phyloP scores from a whole-genome alignment of 2,888 invertebrate genomes.

The Uropetala carovei region DNA sequence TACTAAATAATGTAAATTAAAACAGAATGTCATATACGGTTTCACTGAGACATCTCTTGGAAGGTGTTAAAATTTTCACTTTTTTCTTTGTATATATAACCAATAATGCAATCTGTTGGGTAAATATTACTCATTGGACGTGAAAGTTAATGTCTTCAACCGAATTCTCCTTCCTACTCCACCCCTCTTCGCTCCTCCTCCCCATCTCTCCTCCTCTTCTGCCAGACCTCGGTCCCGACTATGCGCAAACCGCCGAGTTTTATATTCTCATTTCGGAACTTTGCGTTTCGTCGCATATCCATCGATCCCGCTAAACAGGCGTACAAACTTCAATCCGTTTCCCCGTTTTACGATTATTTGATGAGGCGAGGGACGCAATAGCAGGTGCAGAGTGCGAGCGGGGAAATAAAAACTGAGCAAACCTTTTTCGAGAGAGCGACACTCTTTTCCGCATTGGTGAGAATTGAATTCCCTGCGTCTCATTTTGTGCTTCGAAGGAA shows the following conservation, averaged over 20 bases:
- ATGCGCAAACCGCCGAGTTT: slow-evolving; percentile 39
- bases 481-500: not conserved
- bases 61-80: slow-evolving; percentile 61
- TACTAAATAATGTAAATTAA: slow-evolving; percentile 50
- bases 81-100: slow-evolving; percentile 39
- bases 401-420: slow-evolving; percentile 5
- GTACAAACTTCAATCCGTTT: slow-evolving; percentile 39
- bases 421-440: slow-evolving; percentile 37
- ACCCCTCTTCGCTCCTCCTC: not conserved
- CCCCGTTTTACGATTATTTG: slow-evolving; percentile 58
- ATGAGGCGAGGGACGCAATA: slow-evolving; percentile 52
- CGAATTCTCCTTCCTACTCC: slow-evolving; percentile 37
- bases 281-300: slow-evolving; percentile 57
- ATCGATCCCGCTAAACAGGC: slow-evolving; percentile 55
- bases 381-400: slow-evolving; percentile 29
- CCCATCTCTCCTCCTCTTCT: not conserved
- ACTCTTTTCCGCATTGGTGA: slow-evolving; percentile 34
- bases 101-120: slow-evolving; percentile 53
- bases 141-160: slow-evolving; percentile 49
- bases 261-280: slow-evolving; percentile 63
- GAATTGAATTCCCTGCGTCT: not conserved
- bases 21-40: slow-evolving; percentile 52
- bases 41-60: slow-evolving; percentile 35
- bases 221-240: not conserved
- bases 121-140: slow-evolving; percentile 33